phyloP scores from a whole-genome alignment of 2,888 invertebrate genomes.

The Andrena bucephala region DNA sequence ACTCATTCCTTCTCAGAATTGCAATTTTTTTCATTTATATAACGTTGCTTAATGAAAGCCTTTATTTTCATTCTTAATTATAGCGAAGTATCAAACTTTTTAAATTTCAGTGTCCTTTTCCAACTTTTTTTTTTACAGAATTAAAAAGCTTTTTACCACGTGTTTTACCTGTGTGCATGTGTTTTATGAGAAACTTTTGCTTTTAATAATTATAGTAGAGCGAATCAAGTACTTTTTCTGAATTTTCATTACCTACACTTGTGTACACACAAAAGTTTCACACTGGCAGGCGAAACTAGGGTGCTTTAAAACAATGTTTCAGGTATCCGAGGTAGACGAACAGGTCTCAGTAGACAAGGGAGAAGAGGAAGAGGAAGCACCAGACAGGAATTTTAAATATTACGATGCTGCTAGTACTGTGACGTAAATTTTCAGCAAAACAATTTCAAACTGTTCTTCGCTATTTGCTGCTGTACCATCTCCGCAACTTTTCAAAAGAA shows the following conservation, averaged over 20 bases:
- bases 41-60: no score
- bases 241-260: background rate
- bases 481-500: background rate
- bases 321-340: slow-evolving; percentile 32
- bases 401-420: slow-evolving; percentile 33
- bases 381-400: slow-evolving; percentile 64
- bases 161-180: no score
- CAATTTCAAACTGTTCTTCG: background rate
- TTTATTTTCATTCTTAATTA: no score
- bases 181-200: background rate
- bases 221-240: background rate
- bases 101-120: no score
- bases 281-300: background rate
- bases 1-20: background rate
- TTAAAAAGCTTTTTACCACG: no score
- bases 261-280: background rate
- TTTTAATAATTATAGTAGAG: background rate
- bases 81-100: no score
- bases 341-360: slow-evolving; percentile 26
- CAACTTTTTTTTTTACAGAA: no score
- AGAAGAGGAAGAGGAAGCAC: slow-evolving; percentile 42
- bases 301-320: slow-evolving; percentile 37
- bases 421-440: slow-evolving; percentile 27
- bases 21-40: background rate
- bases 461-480: background rate